A percentile compares a stretch with the other conserved stretches of the same genome.
Conservation (phyloP, 2,113 vertebrate species). For the Geococcyx californianus region DNA sequence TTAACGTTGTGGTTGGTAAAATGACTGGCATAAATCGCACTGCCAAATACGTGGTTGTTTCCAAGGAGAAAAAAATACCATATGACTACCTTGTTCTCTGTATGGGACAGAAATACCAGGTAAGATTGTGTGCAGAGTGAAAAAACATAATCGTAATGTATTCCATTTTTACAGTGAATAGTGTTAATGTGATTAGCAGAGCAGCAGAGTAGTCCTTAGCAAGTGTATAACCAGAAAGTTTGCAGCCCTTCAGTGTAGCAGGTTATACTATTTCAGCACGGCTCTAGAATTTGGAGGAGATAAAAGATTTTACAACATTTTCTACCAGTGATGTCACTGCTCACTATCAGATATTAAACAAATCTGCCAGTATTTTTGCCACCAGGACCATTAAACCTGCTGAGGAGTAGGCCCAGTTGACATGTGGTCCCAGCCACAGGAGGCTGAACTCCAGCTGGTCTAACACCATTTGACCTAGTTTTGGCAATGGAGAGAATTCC, state of each 20-base stretch:
- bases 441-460: conserved; percentile 24
- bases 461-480: conserved; percentile 12
- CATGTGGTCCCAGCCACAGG: not conserved
- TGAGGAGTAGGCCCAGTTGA: not conserved
- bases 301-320: not conserved
- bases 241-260: not conserved
- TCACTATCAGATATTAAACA: not conserved
- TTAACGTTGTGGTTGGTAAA: conserved; percentile 84
- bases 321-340: not conserved
- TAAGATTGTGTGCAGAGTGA: conserved; percentile 29
- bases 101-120: conserved; percentile 90
- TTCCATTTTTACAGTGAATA: accelerated
- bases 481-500: not conserved
- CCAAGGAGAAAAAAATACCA: conserved; percentile 68
- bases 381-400: not conserved
- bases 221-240: not conserved
- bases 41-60: conserved; percentile 82
- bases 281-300: not conserved
- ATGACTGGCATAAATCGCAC: conserved; percentile 87
- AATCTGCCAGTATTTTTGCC: not conserved
- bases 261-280: accelerated
- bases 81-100: conserved; percentile 93
- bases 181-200: not conserved
- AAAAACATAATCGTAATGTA: not conserved
- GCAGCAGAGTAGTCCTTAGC: not conserved